These are phyloP conservation scores for Lycocorax pyrrhopterus DNA, from an alignment of 2,113 vertebrate species.

Conservation along the genomic window DNA sequence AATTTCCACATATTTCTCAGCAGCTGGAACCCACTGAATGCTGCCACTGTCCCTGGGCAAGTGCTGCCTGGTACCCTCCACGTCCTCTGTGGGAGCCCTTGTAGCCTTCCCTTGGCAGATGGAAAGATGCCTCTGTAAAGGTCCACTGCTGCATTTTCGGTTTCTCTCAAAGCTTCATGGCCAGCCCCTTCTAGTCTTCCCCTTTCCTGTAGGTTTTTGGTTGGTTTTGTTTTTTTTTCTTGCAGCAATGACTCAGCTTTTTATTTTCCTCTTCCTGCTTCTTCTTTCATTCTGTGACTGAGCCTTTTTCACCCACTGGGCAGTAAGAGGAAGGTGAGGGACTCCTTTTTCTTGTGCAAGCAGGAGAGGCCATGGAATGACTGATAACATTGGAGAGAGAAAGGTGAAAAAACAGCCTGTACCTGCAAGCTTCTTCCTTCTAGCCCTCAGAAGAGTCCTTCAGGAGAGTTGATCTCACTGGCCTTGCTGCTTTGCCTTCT, in stretches of 20 bases:
- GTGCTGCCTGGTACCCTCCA: neutral
- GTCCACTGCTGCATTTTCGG: neutral
- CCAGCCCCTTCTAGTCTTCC: neutral
- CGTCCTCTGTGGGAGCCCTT: neutral
- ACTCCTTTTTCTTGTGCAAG: neutral
- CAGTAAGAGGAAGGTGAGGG: neutral
- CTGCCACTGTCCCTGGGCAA: slow-evolving; percentile 18
- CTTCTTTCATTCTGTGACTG: neutral
- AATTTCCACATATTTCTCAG: slow-evolving; percentile 35
- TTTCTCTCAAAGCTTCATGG: neutral
- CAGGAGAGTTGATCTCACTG: neutral
- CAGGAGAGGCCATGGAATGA: neutral
- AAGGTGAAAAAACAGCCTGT: neutral
- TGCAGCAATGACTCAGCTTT: neutral
- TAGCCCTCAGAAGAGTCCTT: neutral
- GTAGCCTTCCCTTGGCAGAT: neutral
- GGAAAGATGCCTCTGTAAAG: neutral
- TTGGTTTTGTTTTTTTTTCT: neutral
- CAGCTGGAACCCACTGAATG: slow-evolving; percentile 32
- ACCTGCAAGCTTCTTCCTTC: neutral
- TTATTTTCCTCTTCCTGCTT: slow-evolving; percentile 12
- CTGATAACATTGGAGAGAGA: neutral
- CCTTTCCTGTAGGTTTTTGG: neutral
- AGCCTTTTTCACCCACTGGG: neutral
- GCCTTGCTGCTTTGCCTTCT: neutral